Evolutionary conservation across 1,140 invertebrate genomes (phyloP).

Genomic region (Meloidogyne floridensis): DNA sequence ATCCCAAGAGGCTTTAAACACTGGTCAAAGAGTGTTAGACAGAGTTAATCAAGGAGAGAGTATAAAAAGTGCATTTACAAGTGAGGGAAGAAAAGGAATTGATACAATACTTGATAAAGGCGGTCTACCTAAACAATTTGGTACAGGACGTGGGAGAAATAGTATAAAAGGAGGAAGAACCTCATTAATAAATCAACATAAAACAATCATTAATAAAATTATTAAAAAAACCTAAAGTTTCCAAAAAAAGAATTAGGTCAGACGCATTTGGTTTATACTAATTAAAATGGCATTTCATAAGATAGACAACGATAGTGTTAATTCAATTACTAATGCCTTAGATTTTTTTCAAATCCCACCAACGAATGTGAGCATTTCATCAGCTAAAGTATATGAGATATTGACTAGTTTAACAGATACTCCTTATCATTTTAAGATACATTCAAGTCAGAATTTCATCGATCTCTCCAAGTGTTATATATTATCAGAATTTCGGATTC

Average conservation of each 20-base stretch:
- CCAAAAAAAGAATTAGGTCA: too few species aligned
- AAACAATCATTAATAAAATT: too few species aligned
- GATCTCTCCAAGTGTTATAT: conserved; percentile 9
- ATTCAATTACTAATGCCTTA: not conserved
- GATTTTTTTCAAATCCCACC: not conserved
- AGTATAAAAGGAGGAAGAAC: not conserved
- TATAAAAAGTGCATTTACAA: not conserved
- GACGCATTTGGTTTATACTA: too few species aligned
- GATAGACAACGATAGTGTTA: not conserved
- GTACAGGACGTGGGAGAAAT: not conserved
- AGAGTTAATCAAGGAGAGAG: not conserved
- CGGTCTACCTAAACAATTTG: not conserved
- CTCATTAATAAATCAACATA: too few species aligned
- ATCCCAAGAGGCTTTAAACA: not conserved
- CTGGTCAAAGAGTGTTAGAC: too few species aligned
- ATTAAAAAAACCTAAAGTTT: too few species aligned
- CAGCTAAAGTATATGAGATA: too few species aligned
- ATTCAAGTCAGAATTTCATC: conserved; percentile 7
- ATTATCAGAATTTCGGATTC: not conserved
- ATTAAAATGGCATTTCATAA: conserved; percentile 15
- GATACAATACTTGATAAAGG: conserved; percentile 8
- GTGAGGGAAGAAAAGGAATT: conserved; percentile 8
- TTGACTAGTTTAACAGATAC: not conserved
- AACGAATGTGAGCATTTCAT: too few species aligned
- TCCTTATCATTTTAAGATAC: conserved; percentile 4